A percentile compares a stretch with the other conserved stretches of the same genome.
These are phyloP conservation scores for Drosophila cardini DNA, from an alignment of 1,140 invertebrate genomes.

Conservation along the genomic window DNA sequence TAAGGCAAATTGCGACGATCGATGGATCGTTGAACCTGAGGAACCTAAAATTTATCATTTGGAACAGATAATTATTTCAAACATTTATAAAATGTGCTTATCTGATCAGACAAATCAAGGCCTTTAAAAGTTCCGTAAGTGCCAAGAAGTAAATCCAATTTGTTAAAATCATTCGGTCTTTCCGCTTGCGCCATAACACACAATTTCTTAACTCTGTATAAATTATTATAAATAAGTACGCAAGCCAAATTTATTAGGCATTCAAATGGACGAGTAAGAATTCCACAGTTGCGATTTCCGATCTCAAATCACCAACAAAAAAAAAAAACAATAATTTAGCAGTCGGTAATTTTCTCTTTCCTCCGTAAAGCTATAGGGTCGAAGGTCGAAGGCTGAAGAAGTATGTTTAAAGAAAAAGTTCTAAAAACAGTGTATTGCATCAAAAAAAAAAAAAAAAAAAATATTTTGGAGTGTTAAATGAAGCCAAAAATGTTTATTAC, in stretches of 20 bases:
- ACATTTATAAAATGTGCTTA: conserved; percentile 11
- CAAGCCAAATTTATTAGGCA: background rate
- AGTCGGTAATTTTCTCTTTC: background rate
- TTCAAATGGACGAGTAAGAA: background rate
- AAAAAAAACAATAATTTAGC: conserved; percentile 28
- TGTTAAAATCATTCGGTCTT: conserved; percentile 25
- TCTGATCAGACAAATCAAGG: conserved; percentile 2
- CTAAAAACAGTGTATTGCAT: conserved; percentile 8
- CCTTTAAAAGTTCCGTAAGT: conserved; percentile 10
- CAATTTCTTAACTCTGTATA: conserved; percentile 8
- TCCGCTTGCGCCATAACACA: conserved; percentile 25
- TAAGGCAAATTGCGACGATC: conserved; percentile 38
- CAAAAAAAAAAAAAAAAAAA: conserved; percentile 9
- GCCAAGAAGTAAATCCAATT: conserved; percentile 27
- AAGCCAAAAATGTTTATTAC: background rate
- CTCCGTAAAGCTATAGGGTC: background rate
- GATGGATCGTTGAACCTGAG: conserved; percentile 25
- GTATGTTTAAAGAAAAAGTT: conserved; percentile 35
- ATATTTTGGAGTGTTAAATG: background rate
- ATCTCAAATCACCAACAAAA: conserved; percentile 15
- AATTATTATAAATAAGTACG: conserved; percentile 35
- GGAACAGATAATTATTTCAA: conserved; percentile 22
- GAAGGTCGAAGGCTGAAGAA: background rate
- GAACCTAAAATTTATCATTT: conserved; percentile 42
- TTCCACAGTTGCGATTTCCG: conserved; percentile 21